phyloP scores from a whole-genome alignment of 2,797 vertebrate genomes.

The Catharus ustulatus region DNA sequence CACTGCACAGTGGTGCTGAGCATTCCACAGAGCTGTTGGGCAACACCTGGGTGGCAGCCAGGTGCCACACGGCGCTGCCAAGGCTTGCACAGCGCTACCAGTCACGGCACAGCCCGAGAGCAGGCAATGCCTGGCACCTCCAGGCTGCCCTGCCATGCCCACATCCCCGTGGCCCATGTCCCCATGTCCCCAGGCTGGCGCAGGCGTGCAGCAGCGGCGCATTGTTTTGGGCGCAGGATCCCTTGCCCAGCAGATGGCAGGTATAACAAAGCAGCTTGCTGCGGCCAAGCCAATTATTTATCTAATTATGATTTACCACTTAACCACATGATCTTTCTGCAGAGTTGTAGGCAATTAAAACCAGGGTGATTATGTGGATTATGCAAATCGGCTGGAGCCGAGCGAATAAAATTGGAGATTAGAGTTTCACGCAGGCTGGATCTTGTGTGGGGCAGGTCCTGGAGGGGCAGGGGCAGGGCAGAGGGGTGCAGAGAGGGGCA shows the following conservation, averaged over 20 bases:
- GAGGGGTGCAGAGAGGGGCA: neutral
- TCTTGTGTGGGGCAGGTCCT: conserved; percentile 67
- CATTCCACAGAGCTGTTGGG: fast-evolving
- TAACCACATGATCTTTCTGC: conserved; percentile 91
- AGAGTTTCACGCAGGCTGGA: conserved; percentile 78
- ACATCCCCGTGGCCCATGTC: fast-evolving
- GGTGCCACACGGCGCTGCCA: fast-evolving
- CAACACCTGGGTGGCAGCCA: neutral
- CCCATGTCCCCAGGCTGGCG: neutral
- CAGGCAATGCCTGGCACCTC: fast-evolving
- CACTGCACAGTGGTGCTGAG: fast-evolving
- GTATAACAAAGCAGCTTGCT: conserved; percentile 92
- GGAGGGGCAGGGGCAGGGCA: neutral
- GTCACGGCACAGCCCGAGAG: fast-evolving
- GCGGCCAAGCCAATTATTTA: conserved; percentile 96
- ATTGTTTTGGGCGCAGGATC: conserved; percentile 77
- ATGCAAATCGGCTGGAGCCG: conserved; percentile 85
- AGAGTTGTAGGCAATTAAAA: conserved; percentile 91
- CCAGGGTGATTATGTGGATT: conserved; percentile 88
- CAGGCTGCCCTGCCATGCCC: neutral
- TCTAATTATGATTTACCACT: conserved; percentile 97
- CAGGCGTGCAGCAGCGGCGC: conserved; percentile 68
- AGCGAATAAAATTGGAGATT: conserved; percentile 86
- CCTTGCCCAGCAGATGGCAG: conserved; percentile 89
- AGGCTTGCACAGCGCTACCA: fast-evolving